Percentiles rank a stretch among this genome's conserved stretches.
Evolutionary conservation across 2,797 vertebrate genomes (phyloP).

Genomic region (Hylomyscus alleni): DNA sequence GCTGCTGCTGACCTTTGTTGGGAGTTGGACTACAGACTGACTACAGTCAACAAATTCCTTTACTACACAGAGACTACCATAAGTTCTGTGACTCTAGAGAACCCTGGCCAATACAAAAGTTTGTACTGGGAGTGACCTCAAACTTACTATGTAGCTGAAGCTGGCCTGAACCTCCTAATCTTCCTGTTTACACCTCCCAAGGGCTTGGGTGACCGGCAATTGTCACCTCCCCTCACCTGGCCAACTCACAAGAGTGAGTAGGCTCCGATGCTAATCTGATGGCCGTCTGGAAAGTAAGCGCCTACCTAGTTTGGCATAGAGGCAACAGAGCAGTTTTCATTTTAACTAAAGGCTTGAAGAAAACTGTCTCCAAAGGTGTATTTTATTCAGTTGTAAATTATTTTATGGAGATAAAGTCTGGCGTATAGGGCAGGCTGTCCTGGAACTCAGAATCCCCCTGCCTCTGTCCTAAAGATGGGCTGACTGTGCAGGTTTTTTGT

Average conservation of each 20-base stretch:
- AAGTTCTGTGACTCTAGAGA: too few species aligned
- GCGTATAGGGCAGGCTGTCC: background rate
- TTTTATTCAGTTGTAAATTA: background rate
- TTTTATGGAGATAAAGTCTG: background rate
- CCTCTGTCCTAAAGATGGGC: background rate
- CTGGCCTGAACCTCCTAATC: background rate
- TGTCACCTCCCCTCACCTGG: background rate
- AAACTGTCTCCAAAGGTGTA: background rate
- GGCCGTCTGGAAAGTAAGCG: background rate
- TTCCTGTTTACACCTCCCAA: background rate
- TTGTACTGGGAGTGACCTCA: background rate
- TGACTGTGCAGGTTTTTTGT: background rate
- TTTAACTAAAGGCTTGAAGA: background rate
- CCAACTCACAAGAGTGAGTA: background rate
- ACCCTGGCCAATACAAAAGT: too few species aligned
- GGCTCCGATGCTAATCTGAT: too few species aligned
- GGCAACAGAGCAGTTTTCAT: background rate
- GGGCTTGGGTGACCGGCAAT: background rate
- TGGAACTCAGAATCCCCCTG: background rate
- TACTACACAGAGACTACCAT: too few species aligned
- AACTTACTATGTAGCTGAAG: background rate
- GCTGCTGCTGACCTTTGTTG: too few species aligned
- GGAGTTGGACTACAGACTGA: too few species aligned
- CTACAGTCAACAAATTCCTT: too few species aligned
- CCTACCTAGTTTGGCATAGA: background rate